Percentiles rank a stretch among this genome's conserved stretches.
Conservation (phyloP, 1,140 invertebrate species). For the Trichomalopsis sarcophagae region DNA sequence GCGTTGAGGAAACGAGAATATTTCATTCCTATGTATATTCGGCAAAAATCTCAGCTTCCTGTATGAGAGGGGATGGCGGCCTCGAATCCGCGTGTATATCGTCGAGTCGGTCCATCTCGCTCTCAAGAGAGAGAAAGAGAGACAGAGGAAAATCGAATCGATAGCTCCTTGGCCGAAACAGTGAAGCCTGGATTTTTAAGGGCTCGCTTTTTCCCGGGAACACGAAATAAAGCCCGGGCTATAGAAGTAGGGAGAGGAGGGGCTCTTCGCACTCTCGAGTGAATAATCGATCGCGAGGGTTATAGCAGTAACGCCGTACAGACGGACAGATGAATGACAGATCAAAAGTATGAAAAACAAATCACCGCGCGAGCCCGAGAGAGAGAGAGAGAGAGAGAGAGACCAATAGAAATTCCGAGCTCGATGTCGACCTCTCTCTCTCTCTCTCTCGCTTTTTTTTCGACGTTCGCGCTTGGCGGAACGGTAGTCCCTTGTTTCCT, state of each 20-base stretch:
- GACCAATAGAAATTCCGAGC: conserved; percentile 1
- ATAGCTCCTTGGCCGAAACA: not conserved
- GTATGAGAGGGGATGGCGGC: too few species aligned
- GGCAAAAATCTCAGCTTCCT: not conserved
- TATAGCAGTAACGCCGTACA: not conserved
- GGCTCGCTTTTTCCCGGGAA: too few species aligned
- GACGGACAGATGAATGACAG: not conserved
- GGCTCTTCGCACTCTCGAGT: not conserved
- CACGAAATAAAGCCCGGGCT: not conserved
- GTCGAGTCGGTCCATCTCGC: not conserved
- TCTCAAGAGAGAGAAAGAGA: too few species aligned
- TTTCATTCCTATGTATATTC: not conserved
- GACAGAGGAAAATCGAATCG: not conserved
- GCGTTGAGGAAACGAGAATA: too few species aligned
- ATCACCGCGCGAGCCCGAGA: not conserved
- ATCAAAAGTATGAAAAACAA: conserved; percentile 15
- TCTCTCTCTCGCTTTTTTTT: not conserved
- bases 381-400: not conserved
- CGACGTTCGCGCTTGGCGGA: too few species aligned
- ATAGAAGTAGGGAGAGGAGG: not conserved
- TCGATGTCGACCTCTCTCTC: not conserved
- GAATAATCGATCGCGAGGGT: not conserved
- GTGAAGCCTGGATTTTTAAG: too few species aligned
- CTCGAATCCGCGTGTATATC: not conserved
- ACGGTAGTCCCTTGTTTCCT: not conserved